These are phyloP conservation scores for Volucella inanis DNA, from an alignment of 2,888 invertebrate species.

Conservation along the genomic window DNA sequence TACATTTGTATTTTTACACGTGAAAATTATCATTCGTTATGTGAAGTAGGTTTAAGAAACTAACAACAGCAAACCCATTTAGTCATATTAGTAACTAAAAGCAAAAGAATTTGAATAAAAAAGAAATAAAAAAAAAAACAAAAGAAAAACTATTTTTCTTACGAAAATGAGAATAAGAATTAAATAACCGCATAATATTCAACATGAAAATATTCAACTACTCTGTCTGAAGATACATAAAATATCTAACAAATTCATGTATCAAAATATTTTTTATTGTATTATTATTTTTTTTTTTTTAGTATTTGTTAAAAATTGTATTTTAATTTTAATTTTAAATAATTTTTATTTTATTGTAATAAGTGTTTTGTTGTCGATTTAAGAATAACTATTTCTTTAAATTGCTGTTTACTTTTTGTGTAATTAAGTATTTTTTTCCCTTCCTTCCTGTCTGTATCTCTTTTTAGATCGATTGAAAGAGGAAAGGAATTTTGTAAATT, in stretches of 20 bases:
- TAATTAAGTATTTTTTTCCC: constrained; percentile 66
- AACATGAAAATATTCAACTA: constrained; percentile 61
- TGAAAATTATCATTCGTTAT: constrained; percentile 37
- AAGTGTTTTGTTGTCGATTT: constrained; percentile 70
- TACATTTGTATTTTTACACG: constrained; percentile 69
- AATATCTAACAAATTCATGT: constrained; percentile 8
- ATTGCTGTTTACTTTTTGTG: constrained; percentile 46
- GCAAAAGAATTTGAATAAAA: too few relatives aligned
- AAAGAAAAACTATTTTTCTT: constrained; percentile 43
- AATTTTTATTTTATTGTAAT: constrained; percentile 36
- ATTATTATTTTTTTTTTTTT: constrained; percentile 39
- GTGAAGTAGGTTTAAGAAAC: constrained; percentile 50
- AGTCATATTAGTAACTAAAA: constrained; percentile 50
- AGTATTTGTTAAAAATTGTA: constrained; percentile 50
- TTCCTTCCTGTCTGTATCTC: constrained; percentile 8
- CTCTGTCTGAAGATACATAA: constrained; percentile 28
- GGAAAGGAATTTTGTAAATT: constrained; percentile 55
- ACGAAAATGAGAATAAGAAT: constrained; percentile 21
- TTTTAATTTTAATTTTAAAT: constrained; percentile 29
- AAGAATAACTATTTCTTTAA: constrained; percentile 47
- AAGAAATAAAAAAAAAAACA: not conserved
- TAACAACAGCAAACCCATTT: constrained; percentile 32
- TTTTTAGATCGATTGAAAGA: constrained; percentile 9
- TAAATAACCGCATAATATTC: constrained; percentile 60
- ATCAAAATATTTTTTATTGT: constrained; percentile 25